These are phyloP conservation scores for Schlechtendalia chinensis DNA, from an alignment of 1,140 invertebrate genomes.

Conservation along the genomic window DNA sequence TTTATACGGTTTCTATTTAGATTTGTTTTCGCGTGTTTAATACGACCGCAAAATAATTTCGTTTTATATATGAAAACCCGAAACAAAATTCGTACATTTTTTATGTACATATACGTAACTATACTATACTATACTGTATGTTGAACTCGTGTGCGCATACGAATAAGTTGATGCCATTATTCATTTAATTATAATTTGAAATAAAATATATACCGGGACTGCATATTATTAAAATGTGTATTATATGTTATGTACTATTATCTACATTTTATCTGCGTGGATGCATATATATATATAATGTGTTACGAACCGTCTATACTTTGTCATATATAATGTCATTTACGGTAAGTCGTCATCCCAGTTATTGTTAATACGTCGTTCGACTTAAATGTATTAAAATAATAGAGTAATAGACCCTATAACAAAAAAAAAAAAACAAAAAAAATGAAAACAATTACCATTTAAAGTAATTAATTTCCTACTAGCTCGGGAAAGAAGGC, in stretches of 20 bases:
- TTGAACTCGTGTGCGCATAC: background rate
- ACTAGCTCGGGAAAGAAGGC: background rate
- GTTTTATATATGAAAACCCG: background rate
- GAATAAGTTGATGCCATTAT: background rate
- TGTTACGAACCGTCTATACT: no score
- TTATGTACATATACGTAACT: background rate
- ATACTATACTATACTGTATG: background rate
- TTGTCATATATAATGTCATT: background rate
- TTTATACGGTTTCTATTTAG: slow-evolving; percentile 19
- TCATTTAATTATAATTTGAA: background rate
- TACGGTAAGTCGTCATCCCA: background rate
- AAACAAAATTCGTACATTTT: background rate
- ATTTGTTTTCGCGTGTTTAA: background rate
- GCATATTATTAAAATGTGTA: background rate
- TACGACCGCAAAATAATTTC: slow-evolving; percentile 18
- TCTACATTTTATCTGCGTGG: no score
- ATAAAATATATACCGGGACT: background rate
- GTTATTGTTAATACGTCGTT: slow-evolving; percentile 10
- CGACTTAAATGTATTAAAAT: slow-evolving; percentile 8
- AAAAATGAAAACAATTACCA: slow-evolving; percentile 49
- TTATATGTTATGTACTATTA: no score
- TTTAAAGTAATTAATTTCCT: slow-evolving; percentile 47
- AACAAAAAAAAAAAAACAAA: slow-evolving; percentile 4
- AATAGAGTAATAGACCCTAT: slow-evolving; percentile 15
- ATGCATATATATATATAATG: no score